A percentile compares a stretch with the other conserved stretches of the same genome.
Conservation (phyloP, 2,113 vertebrate genomes). For the Ictalurus punctatus region DNA sequence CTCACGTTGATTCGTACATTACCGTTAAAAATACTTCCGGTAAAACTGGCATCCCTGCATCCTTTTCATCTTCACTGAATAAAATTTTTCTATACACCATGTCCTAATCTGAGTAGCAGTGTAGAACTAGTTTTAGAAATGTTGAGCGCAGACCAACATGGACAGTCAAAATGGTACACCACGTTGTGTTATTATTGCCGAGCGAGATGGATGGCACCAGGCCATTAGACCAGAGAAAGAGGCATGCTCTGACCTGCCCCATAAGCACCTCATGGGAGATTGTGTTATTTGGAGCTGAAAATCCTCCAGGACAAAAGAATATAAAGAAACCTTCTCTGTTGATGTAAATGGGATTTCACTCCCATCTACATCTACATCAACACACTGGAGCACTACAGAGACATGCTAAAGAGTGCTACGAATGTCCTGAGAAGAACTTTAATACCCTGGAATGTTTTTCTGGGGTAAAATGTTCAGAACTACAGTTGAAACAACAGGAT, state of each 20-base stretch:
- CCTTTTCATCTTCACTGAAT: no score
- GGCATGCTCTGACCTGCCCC: constrained; percentile 28
- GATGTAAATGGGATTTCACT: background rate
- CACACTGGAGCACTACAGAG: background rate
- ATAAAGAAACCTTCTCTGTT: background rate
- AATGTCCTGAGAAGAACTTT: background rate
- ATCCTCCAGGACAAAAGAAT: constrained; percentile 16
- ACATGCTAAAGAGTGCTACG: background rate
- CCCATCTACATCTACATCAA: background rate
- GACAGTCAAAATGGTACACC: constrained; percentile 15
- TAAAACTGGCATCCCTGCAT: background rate
- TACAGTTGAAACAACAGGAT: background rate
- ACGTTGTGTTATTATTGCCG: background rate
- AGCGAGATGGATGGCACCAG: background rate
- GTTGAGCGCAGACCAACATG: background rate
- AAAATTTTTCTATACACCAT: background rate
- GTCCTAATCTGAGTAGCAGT: background rate
- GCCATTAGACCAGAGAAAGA: background rate
- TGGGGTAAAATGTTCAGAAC: background rate
- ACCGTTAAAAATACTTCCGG: background rate
- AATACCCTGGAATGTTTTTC: background rate
- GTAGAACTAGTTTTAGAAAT: background rate
- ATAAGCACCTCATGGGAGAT: constrained; percentile 5
- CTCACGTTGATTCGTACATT: background rate
- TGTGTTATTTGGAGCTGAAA: constrained; percentile 16